Evolutionary conservation across 2,113 vertebrate genomes (phyloP).

Genomic region (Dipodomys ordii): DNA sequence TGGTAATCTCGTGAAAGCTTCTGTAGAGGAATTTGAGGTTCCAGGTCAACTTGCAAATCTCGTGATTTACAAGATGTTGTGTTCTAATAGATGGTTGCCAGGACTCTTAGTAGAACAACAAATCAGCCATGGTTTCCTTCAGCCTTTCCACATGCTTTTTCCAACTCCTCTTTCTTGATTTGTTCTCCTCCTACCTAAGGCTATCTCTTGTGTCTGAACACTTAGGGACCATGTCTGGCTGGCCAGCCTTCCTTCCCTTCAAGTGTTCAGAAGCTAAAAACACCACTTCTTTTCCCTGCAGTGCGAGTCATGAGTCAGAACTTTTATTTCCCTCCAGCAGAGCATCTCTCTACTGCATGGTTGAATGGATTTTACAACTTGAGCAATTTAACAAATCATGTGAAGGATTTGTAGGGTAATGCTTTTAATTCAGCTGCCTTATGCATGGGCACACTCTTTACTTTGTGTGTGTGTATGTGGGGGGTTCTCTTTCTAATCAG

Average conservation of each 20-base stretch:
- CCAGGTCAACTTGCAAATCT: background rate
- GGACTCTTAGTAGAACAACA: background rate
- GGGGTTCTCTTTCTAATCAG: background rate
- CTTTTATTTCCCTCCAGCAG: background rate
- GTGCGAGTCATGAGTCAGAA: background rate
- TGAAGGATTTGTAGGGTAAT: background rate
- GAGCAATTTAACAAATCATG: background rate
- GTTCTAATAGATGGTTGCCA: background rate
- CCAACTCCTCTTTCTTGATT: background rate
- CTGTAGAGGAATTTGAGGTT: background rate
- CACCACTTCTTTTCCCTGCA: background rate
- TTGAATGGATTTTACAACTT: conserved; percentile 5
- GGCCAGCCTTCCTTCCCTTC: background rate
- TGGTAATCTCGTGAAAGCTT: background rate
- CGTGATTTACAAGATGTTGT: background rate
- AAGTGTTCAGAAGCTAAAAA: background rate
- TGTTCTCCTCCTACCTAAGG: background rate
- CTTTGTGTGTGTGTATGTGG: background rate
- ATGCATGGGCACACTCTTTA: accelerated
- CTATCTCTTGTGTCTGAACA: background rate
- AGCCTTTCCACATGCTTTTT: background rate
- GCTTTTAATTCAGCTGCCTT: background rate
- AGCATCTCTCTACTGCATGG: background rate
- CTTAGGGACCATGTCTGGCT: background rate
- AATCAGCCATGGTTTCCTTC: background rate